These are phyloP conservation scores for Aphelenchoides fujianensis DNA, from an alignment of 1,140 invertebrate species.

Conservation along the genomic window DNA sequence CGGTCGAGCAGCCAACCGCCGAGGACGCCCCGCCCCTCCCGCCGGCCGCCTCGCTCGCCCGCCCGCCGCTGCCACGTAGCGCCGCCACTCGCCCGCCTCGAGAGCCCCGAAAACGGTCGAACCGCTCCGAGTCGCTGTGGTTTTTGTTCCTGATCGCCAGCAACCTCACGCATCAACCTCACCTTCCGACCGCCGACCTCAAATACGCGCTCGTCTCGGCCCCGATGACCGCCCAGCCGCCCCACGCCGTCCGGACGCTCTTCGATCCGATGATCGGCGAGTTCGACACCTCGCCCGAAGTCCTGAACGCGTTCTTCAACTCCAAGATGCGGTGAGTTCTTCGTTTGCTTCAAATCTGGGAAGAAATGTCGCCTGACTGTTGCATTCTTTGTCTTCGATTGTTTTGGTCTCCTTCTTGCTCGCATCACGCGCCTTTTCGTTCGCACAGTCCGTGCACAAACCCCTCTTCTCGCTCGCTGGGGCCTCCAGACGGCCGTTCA, in stretches of 20 bases:
- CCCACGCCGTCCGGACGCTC: conserved; percentile 11
- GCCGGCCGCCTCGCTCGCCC: not conserved
- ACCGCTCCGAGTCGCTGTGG: not conserved
- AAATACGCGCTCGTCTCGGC: too few species aligned
- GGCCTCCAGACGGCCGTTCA: too few species aligned
- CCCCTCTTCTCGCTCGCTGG: too few species aligned
- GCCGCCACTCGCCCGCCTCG: not conserved
- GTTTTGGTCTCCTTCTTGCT: not conserved
- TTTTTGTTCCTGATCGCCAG: conserved; percentile 10
- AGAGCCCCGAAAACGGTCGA: not conserved
- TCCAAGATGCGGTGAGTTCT: conserved; percentile 31
- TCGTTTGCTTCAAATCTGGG: not conserved
- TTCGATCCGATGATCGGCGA: conserved; percentile 41
- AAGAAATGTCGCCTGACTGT: too few species aligned
- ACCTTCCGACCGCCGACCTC: not conserved
- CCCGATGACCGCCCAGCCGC: not conserved
- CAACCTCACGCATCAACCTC: not conserved
- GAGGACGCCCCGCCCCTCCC: not conserved
- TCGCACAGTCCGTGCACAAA: too few species aligned
- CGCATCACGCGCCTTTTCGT: not conserved
- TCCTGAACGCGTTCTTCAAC: conserved; percentile 31
- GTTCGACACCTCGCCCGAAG: conserved; percentile 23
- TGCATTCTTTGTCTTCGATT: not conserved
- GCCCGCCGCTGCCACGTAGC: not conserved
- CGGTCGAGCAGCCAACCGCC: not conserved